These are phyloP conservation scores for Cephus runcator DNA, from an alignment of 2,888 invertebrate species.

Conservation along the genomic window DNA sequence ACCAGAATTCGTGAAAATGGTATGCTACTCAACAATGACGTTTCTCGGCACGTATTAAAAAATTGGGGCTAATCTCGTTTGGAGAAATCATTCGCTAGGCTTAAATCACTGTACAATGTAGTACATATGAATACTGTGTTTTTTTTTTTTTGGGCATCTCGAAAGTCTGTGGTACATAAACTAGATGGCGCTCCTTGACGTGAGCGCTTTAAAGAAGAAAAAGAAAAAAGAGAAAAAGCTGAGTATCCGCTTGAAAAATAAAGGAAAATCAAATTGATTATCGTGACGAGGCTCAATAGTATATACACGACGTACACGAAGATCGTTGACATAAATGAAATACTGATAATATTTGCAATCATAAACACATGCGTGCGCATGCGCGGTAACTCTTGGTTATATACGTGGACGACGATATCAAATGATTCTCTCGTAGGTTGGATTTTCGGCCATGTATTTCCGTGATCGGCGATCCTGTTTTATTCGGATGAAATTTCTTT, in stretches of 20 bases:
- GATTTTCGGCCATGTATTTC: neutral
- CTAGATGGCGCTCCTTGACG: neutral
- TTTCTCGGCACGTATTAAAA: neutral
- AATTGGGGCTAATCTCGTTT: neutral
- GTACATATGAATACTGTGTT: neutral
- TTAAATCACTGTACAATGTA: neutral
- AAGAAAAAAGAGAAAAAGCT: neutral
- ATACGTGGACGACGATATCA: neutral
- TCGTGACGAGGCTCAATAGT: neutral
- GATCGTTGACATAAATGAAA: neutral
- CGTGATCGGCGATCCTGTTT: neutral
- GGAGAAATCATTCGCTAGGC: neutral
- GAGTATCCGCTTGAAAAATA: neutral
- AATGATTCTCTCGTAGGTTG: neutral
- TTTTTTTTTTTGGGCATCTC: neutral
- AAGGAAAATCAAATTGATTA: neutral
- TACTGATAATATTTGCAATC: neutral
- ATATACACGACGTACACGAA: neutral
- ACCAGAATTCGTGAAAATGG: neutral
- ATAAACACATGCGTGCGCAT: neutral
- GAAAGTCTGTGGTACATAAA: neutral
- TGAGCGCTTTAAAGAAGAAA: neutral
- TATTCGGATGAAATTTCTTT: constrained; percentile 30
- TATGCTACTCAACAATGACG: neutral
- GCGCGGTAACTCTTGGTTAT: neutral